These are phyloP conservation scores for Parapristionchus giblindavisi DNA, from an alignment of 2,888 invertebrate species.

Conservation along the genomic window DNA sequence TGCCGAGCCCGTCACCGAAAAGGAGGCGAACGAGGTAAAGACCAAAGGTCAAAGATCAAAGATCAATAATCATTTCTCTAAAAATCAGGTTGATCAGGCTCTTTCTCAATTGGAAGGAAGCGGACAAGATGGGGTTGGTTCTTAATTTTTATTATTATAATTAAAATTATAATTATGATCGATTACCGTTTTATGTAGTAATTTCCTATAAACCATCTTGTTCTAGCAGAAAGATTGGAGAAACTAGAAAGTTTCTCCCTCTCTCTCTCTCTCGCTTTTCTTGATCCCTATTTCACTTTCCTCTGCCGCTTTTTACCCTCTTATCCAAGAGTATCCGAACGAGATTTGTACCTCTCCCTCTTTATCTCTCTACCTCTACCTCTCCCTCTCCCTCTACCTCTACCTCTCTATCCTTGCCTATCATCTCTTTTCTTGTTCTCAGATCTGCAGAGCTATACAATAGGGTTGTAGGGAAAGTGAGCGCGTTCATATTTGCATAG, in stretches of 20 bases:
- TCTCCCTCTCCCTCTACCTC: not conserved
- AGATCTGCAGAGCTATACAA: no score
- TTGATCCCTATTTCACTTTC: not conserved
- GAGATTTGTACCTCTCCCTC: not conserved
- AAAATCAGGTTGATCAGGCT: not conserved
- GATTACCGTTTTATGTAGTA: not conserved
- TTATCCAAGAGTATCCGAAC: not conserved
- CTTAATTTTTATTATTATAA: not conserved
- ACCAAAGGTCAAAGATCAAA: conserved; percentile 24
- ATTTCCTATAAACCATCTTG: not conserved
- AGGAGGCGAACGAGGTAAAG: not conserved
- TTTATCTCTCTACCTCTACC: conserved; percentile 17
- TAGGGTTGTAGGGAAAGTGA: no score
- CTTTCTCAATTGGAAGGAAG: conserved; percentile 17
- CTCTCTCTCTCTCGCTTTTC: not conserved
- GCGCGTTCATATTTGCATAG: no score
- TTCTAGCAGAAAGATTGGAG: not conserved
- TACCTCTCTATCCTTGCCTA: not conserved
- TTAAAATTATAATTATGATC: not conserved
- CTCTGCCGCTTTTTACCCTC: conserved; percentile 1
- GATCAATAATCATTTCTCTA: not conserved
- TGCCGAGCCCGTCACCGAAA: not conserved
- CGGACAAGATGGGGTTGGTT: not conserved
- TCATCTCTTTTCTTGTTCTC: conserved; percentile 27
- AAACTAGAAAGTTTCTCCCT: no score